Base-by-base conservation (phyloP, 2,888 invertebrate genomes). In the Ptilodon capucinus region DNA sequence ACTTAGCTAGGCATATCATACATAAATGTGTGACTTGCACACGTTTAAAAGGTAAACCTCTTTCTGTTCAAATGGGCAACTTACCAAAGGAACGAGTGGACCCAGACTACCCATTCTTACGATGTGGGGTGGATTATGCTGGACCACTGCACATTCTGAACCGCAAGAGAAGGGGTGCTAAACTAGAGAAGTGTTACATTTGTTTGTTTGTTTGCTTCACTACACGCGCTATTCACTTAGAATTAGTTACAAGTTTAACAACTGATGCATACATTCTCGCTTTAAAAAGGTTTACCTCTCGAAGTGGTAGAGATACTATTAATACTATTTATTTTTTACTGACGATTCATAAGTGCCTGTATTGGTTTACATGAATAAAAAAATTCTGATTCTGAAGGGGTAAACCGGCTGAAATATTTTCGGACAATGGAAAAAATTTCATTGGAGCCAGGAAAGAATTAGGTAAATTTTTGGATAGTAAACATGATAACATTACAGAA, bases 71-170 rank as follows among this genome's bases (percentile, higher is more conserved):
- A 9, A 44, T 44, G 40, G 32, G 39, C 16, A 32, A 44, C n/a
- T n/a, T 44, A 30, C 44, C 44, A 0, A 18, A 3, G 0, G 39
- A 39, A 36, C 16, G 44, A 0, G 0, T 32, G 9, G 16, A 19
- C 2, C 14, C 39, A 7, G 32, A 40, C 4, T 57, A 43, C 35
- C 63, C 62, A 1, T 67, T 64, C 50, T 28, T 54, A 17, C 43
- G 34, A 11, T 50, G 54, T 9, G 66, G 62, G 14, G 66, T 66
- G 0, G 62, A 66, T 14, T 63, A 66, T 38, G 59, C 57, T 0
- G 66, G 66, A 7, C 67, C 65, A 23, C 1, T 45, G 23, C 5
- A 23, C 6, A 28, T 40, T n/a, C 14, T 40, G 17, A 45, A 40
- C 19, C 44, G 39, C 7, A 32, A 32, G 11, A 40, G 40, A 2